Percentiles rank a stretch among this genome's conserved stretches.
Conservation (phyloP, 2,888 invertebrate genomes). For the Boloria selene region DNA sequence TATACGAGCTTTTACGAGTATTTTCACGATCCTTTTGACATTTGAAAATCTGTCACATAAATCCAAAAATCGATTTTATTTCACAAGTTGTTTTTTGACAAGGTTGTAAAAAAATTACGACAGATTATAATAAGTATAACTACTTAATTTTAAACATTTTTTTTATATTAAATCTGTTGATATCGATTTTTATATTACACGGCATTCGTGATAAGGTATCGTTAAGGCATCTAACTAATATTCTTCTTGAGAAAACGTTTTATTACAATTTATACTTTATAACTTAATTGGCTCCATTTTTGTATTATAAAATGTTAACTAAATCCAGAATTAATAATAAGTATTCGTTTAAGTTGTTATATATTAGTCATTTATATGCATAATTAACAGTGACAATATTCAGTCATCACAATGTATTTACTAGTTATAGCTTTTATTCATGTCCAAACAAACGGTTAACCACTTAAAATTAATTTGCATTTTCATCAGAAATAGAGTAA, state of each 20-base stretch:
- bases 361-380: background rate
- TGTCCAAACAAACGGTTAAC: background rate
- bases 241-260: slow-evolving; percentile 13
- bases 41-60: slow-evolving; percentile 14
- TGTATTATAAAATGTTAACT: slow-evolving; percentile 7
- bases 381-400: background rate
- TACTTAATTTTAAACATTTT: too few relatives aligned
- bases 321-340: background rate
- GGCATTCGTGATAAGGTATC: slow-evolving; percentile 41
- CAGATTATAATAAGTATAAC: slow-evolving; percentile 54
- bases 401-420: background rate
- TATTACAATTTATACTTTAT: slow-evolving; percentile 15
- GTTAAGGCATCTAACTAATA: slow-evolving; percentile 24
- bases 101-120: slow-evolving; percentile 51
- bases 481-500: too few relatives aligned
- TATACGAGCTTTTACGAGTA: slow-evolving; percentile 20
- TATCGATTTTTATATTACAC: slow-evolving; percentile 40
- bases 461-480: too few relatives aligned
- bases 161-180: slow-evolving; percentile 54
- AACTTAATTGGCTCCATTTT: slow-evolving; percentile 11
- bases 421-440: background rate
- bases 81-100: slow-evolving; percentile 45
- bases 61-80: slow-evolving; percentile 44
- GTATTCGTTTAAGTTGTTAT: too few relatives aligned
- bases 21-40: slow-evolving; percentile 11